These are phyloP conservation scores for Lampropteryx suffumata DNA, from an alignment of 2,888 invertebrate genomes.

Conservation along the genomic window DNA sequence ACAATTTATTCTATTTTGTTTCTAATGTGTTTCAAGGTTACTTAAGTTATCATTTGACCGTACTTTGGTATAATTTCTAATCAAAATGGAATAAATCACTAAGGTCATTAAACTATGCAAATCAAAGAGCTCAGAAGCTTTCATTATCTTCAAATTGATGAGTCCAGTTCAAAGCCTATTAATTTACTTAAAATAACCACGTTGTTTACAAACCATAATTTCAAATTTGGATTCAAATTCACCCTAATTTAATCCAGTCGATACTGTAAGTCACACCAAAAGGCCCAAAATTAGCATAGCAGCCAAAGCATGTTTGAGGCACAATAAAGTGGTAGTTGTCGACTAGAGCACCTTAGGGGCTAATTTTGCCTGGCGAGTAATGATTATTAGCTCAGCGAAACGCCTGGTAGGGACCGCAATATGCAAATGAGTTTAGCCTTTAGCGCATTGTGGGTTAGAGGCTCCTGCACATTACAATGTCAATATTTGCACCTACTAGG, in stretches of 20 bases:
- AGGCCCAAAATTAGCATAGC: constrained; percentile 75
- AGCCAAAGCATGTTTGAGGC: constrained; percentile 65
- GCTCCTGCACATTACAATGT: constrained; percentile 29
- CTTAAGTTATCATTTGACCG: too few species aligned
- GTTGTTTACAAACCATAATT: constrained; percentile 17
- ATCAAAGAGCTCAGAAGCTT: background rate
- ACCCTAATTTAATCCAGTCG: constrained; percentile 40
- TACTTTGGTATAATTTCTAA: background rate
- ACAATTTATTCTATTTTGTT: too few species aligned
- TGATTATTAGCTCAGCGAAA: constrained; percentile 69
- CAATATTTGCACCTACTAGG: constrained; percentile 15
- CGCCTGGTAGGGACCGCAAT: constrained; percentile 64
- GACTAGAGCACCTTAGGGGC: constrained; percentile 77
- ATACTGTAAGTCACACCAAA: constrained; percentile 73
- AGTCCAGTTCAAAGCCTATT: background rate
- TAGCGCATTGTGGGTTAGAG: constrained; percentile 48
- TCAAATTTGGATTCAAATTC: constrained; percentile 27
- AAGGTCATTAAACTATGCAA: background rate
- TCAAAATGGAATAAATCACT: background rate
- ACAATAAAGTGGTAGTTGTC: constrained; percentile 76
- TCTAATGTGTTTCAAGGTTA: too few species aligned
- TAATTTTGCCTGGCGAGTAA: constrained; percentile 75
- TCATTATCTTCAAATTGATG: too few species aligned
- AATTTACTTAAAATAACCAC: constrained; percentile 2
- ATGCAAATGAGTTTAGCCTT: constrained; percentile 79